A percentile compares a stretch with the other conserved stretches of the same genome.
phyloP scores from a whole-genome alignment of 2,888 invertebrate species.

The Pyralis farinalis region DNA sequence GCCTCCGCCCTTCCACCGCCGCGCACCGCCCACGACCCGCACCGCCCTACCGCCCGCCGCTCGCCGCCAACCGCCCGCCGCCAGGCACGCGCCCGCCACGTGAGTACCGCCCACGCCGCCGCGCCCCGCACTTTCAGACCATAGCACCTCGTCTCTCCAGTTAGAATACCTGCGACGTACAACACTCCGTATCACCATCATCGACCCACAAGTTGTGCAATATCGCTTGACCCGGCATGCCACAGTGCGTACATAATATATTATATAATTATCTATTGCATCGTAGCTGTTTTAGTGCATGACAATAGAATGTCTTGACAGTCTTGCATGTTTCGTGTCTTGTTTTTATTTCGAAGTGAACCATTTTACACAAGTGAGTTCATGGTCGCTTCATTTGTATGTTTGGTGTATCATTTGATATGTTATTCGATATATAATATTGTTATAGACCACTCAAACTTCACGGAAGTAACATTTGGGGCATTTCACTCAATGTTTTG shows the following conservation, averaged over 20 bases:
- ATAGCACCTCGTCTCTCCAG: slow-evolving; percentile 10
- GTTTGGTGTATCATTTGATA: not conserved
- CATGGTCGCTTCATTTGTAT: not conserved
- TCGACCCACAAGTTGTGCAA: slow-evolving; percentile 68
- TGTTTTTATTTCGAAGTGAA: slow-evolving; percentile 10
- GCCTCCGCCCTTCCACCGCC: slow-evolving; percentile 81
- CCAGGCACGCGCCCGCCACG: slow-evolving; percentile 22
- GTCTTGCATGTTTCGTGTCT: slow-evolving; percentile 62
- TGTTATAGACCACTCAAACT: not conserved
- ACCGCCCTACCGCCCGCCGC: slow-evolving; percentile 52
- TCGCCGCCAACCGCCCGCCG: slow-evolving; percentile 27
- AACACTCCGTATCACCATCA: not conserved
- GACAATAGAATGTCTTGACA: slow-evolving; percentile 33
- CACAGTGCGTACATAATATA: slow-evolving; percentile 26
- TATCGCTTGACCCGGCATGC: slow-evolving; percentile 50
- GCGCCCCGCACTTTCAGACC: slow-evolving; percentile 38
- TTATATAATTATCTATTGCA: slow-evolving; percentile 44
- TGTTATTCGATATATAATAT: too few relatives aligned
- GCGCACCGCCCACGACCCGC: slow-evolving; percentile 73
- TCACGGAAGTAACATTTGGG: slow-evolving; percentile 21
- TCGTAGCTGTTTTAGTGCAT: slow-evolving; percentile 47
- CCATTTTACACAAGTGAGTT: not conserved
- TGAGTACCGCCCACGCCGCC: slow-evolving; percentile 3
- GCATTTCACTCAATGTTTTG: slow-evolving; percentile 18
- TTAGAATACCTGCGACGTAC: too few relatives aligned